Evolutionary conservation across 1,140 invertebrate species (phyloP).

Genomic region (Doryteuthis pealeii): DNA sequence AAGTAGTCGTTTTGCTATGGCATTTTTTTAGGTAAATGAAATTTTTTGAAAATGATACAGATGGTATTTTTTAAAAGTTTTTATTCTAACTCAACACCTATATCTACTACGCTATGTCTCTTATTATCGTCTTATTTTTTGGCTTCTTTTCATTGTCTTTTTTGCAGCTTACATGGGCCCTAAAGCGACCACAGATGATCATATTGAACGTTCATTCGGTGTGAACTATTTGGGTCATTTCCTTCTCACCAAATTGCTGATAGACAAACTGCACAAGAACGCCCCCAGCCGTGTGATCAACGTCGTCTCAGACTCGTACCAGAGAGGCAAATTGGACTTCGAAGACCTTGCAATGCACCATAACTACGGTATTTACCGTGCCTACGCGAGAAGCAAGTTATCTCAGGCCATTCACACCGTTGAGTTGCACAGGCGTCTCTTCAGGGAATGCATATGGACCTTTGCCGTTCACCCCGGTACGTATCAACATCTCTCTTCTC

Average conservation of each 20-base stretch:
- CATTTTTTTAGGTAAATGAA: no score
- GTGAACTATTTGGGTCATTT: constrained; percentile 61
- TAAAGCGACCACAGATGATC: constrained; percentile 65
- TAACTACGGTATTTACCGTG: constrained; percentile 40
- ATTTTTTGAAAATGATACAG: no score
- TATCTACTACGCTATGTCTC: no score
- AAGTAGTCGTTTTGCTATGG: no score
- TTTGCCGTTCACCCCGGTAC: constrained; percentile 52
- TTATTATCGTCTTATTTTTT: no score
- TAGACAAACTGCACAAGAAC: constrained; percentile 41
- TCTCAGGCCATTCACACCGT: constrained; percentile 40
- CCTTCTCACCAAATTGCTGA: constrained; percentile 47
- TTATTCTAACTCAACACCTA: no score
- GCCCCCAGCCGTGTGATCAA: constrained; percentile 49
- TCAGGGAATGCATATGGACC: constrained; percentile 33
- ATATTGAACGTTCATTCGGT: constrained; percentile 75
- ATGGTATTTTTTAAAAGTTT: no score
- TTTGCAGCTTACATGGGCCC: constrained; percentile 53
- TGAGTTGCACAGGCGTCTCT: constrained; percentile 43
- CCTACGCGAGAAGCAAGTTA: constrained; percentile 50
- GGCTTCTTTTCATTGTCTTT: not conserved
- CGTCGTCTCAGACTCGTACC: constrained; percentile 43
- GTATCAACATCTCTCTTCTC: no score
- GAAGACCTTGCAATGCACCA: constrained; percentile 41
- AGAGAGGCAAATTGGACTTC: constrained; percentile 42